Base-by-base conservation (phyloP, 2,797 vertebrate genomes). In the Hoplostethus mediterraneus region DNA sequence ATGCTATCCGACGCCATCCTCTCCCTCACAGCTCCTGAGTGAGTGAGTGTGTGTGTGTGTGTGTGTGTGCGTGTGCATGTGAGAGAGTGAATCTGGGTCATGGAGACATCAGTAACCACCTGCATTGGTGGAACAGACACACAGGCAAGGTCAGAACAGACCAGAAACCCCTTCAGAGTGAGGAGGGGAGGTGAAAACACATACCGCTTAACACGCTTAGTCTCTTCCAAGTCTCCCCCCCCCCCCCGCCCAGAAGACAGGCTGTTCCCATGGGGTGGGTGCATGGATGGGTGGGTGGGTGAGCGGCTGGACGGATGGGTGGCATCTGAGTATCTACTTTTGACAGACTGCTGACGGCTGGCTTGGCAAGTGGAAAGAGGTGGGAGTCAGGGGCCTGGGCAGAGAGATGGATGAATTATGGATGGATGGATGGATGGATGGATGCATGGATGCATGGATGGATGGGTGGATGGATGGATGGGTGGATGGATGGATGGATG, bases 61-160 rank as follows among this genome's bases (percentile, higher is more conserved):
- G 53, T 33, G 67, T 52, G 62, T 30, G 54, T 3, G 57, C 52
- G 59, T 42, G 62, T 64, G 62, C 4, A 63, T 14, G 56, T 42
- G 67, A 17, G 42, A 64, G 83, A 44, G 53, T 25, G 71, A 71
- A 82, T 76, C 63, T 85, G 71, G 80, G 77, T 79, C 84, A 80
- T 73, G 51, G 51, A 87, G 84, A 89, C 88, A 88, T 93, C 89
- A 90, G 88, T 90, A 92, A 89, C 77, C 65, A 87, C 63, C 77
- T 78, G 82, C 75, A 72, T 89, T 85, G 83, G 82, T 77, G 77
- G 76, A 78, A 56, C 71, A 77, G 78, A 80, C 83, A 80, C 75
- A 68, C 62, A 42, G 75, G 75, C 88, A 89, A 89, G 89, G 92
- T 93, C 89, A 90, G 58, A 82, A 74, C 60, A 33, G 40, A 78